A percentile compares a stretch with the other conserved stretches of the same genome.
Evolutionary conservation across 2,113 vertebrate species (phyloP).

Genomic region (Gymnorhina tibicen): DNA sequence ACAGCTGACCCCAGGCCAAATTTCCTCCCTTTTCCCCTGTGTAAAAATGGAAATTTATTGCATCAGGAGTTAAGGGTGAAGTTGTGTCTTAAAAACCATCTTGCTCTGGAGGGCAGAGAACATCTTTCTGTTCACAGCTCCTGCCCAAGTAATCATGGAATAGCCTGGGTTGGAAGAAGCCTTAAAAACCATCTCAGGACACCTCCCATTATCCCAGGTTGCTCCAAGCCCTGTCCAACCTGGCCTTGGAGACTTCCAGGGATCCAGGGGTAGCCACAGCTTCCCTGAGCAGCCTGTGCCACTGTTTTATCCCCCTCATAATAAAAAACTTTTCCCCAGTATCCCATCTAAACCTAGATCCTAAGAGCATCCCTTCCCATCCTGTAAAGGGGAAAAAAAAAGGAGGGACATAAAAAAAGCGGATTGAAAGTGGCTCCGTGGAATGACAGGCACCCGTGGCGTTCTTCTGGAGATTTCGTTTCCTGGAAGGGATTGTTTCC

Average conservation of each 20-base stretch:
- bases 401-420: rapidly evolving
- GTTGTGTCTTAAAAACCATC: neutral
- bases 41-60: neutral
- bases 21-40: neutral
- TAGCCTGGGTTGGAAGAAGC: neutral
- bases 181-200: neutral
- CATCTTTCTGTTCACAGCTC: neutral
- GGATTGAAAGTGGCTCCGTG: neutral
- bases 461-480: neutral
- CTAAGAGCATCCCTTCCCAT: neutral
- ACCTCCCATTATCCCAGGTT: neutral
- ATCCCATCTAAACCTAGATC: neutral
- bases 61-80: neutral
- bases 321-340: neutral
- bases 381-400: neutral
- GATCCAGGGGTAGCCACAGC: neutral
- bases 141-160: neutral
- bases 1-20: neutral
- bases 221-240: neutral
- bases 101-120: neutral
- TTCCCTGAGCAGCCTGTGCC: neutral
- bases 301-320: neutral
- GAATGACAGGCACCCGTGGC: neutral
- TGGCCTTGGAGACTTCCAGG: neutral
- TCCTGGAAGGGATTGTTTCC: neutral